Evolutionary conservation across 2,797 vertebrate species (phyloP).

Genomic region (Buphagus erythrorhynchus): DNA sequence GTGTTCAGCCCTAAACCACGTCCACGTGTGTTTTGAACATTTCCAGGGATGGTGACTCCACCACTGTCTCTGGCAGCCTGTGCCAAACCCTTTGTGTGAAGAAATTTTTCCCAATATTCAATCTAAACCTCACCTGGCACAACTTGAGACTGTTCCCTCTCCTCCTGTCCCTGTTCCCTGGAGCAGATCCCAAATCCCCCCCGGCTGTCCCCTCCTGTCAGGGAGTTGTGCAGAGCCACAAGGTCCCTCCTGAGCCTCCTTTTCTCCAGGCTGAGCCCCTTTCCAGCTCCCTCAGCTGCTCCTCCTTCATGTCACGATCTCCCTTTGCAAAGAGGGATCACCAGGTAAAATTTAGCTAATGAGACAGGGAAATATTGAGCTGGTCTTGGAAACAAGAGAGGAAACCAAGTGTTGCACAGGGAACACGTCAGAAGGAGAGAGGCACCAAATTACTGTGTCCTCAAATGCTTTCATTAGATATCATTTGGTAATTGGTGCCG

Average conservation of each 20-base stretch:
- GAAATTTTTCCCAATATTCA: neutral
- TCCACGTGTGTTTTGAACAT: neutral
- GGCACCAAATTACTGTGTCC: neutral
- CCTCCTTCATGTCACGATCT: neutral
- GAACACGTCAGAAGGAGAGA: neutral
- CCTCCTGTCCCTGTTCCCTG: neutral
- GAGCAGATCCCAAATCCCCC: fast-evolving
- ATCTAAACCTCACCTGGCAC: neutral
- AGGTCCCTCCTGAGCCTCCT: neutral
- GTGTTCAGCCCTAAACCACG: neutral
- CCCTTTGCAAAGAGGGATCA: neutral
- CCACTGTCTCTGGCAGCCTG: neutral
- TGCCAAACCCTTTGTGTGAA: neutral
- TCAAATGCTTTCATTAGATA: constrained; percentile 72
- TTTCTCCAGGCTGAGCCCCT: neutral
- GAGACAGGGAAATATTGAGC: neutral
- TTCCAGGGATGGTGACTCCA: neutral
- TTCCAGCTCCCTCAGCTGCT: neutral
- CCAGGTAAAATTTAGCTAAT: neutral
- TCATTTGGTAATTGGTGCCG: constrained; percentile 42
- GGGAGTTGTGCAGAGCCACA: neutral
- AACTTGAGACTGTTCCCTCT: fast-evolving
- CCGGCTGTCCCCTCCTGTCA: fast-evolving
- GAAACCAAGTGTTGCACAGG: neutral
- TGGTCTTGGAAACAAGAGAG: neutral